Percentiles rank a stretch among this genome's conserved stretches.
These are phyloP conservation scores for Pterostichus niger DNA, from an alignment of 2,888 invertebrate species.

Conservation along the genomic window DNA sequence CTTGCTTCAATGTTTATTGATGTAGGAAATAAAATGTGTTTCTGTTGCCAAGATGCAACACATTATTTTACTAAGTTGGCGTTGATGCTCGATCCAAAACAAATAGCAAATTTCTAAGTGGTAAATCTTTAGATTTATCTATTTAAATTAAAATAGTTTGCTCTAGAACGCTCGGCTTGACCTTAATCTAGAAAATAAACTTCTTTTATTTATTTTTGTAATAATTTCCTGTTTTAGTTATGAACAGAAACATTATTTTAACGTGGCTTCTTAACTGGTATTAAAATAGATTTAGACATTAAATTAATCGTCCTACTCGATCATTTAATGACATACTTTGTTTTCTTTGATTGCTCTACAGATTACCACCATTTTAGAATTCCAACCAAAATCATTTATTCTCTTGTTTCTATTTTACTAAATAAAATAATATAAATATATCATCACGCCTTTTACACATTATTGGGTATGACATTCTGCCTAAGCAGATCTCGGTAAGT, in stretches of 20 bases:
- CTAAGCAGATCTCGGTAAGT: no score
- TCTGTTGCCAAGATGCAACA: constrained; percentile 52
- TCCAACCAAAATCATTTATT: no score
- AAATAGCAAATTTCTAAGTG: constrained; percentile 49
- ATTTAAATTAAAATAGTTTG: constrained; percentile 28
- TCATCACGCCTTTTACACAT: no score
- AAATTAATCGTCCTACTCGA: no score
- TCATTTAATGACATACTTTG: no score
- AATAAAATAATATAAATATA: no score
- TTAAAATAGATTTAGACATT: constrained; percentile 36
- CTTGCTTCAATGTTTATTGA: constrained; percentile 53
- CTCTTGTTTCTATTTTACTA: no score
- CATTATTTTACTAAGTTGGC: constrained; percentile 60
- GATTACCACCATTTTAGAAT: no score
- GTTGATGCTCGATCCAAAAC: constrained; percentile 24
- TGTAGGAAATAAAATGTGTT: constrained; percentile 55
- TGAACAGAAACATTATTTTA: constrained; percentile 26
- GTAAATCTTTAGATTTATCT: constrained; percentile 29
- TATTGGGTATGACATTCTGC: no score
- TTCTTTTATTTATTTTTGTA: constrained; percentile 44
- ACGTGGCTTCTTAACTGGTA: constrained; percentile 23
- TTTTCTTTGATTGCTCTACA: no score
- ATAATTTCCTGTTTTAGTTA: constrained; percentile 42
- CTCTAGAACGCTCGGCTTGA: constrained; percentile 40
- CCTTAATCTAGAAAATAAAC: constrained; percentile 52